Evolutionary conservation across 2,888 invertebrate species (phyloP), one percentile per base, ranked within the genome.

Genomic region (Philonicus albiceps): DNA sequence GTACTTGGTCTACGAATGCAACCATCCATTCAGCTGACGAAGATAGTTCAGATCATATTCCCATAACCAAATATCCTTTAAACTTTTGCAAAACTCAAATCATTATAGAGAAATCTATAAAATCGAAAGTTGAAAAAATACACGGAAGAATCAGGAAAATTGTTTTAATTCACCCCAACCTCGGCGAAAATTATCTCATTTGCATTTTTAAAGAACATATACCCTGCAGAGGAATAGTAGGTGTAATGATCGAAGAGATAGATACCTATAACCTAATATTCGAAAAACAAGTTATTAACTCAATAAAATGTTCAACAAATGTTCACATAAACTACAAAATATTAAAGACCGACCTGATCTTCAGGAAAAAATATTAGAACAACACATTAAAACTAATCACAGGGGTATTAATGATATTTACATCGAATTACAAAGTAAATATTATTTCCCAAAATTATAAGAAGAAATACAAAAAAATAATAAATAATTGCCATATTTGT

Each of bases 401-500:
- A 87, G 64, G 83, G 87, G 86, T 53, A 87, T 87, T 43, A 64
- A 88, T n/a, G 86, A 40, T 73, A 85, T 49, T 3, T 87, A 75
- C 34, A 19, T 55, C 27, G 78, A 87, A 22, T 40, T 88, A 73
- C 87, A 87, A 86, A 11, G 37, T 11, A 4, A 53, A 74, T 81
- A 73, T 43, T 87, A 86, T 86, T 87, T 27, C 40, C 87, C 84
- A 34, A 87, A 87, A 43, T 40, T 87, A 6, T 86, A 53, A 40
- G 30, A 40, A n/a, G 87, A 88, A 86, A 76, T 87, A 22, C 86
- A 87, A 19, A 86, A n/a, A 87, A 84, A 81, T 76, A 49, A 86
- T 88, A 37, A 88, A 88, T 53, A 88, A 87, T 27, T 88, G 87
- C 13, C 73, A 86, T 13, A 84, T 88, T 80, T 88, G 87, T 27